A percentile compares a stretch with the other conserved stretches of the same genome.
phyloP scores from a whole-genome alignment of 2,888 invertebrate genomes.

The Lasioglossum morio region DNA sequence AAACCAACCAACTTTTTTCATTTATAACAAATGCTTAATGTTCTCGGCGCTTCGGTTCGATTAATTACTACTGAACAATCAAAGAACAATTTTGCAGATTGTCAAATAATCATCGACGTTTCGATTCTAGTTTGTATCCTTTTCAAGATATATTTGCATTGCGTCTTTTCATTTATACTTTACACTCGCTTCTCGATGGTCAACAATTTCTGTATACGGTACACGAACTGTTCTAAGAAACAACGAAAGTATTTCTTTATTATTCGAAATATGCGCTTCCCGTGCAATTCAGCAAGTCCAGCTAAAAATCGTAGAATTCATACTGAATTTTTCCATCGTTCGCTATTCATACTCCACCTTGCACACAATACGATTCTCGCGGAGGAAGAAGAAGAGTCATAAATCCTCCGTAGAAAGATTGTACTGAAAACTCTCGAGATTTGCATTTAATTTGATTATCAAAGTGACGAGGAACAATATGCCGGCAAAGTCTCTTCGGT shows the following conservation, averaged over 20 bases:
- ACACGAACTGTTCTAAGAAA: background rate
- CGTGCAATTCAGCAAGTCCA: too few species aligned
- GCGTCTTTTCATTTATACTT: background rate
- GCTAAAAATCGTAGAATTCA: too few species aligned
- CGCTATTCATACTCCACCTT: too few species aligned
- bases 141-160: too few species aligned
- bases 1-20: background rate
- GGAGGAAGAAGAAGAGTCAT: background rate
- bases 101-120: too few species aligned
- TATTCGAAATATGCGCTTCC: too few species aligned
- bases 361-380: background rate
- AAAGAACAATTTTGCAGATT: too few species aligned
- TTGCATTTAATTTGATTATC: conserved; percentile 49
- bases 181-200: background rate
- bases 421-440: conserved; percentile 30
- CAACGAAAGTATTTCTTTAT: background rate
- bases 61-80: too few species aligned
- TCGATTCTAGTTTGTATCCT: too few species aligned
- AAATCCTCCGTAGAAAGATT: conserved; percentile 2
- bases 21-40: too few species aligned
- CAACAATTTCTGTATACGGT: background rate
- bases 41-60: background rate
- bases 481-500: conserved; percentile 17
- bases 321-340: too few species aligned
- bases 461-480: conserved; percentile 26